phyloP scores from a whole-genome alignment of 2,888 invertebrate genomes.

The Masnerella sp. region DNA sequence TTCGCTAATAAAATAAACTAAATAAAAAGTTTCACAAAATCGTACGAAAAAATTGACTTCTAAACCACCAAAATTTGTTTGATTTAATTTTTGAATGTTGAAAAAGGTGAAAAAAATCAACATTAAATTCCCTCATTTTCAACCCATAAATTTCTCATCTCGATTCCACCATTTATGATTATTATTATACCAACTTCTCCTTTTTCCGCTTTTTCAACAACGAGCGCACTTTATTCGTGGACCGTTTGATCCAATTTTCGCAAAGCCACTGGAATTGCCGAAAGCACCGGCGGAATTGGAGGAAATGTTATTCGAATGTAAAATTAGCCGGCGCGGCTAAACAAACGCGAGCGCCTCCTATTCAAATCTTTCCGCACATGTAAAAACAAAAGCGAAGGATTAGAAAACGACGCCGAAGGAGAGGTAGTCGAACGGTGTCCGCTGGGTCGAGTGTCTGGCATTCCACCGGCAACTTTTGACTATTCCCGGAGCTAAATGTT shows the following conservation, averaged over 20 bases:
- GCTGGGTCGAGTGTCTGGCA: conserved; percentile 18
- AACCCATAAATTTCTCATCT: too few species aligned
- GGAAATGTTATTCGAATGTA: conserved; percentile 27
- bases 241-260: conserved; percentile 18
- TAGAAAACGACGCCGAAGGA: conserved; percentile 19
- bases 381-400: conserved; percentile 40
- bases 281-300: not conserved
- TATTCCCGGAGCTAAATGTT: conserved; percentile 9
- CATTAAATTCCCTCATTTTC: too few species aligned
- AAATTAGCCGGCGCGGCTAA: conserved; percentile 41
- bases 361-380: conserved; percentile 42
- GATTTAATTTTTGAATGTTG: too few species aligned
- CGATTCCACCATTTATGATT: too few species aligned
- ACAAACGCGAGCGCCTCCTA: conserved; percentile 20
- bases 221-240: not conserved
- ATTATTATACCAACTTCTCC: too few species aligned
- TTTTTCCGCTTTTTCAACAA: too few species aligned
- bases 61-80: too few species aligned
- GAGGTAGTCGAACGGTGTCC: conserved; percentile 10
- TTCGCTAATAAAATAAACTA: too few species aligned
- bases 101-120: too few species aligned
- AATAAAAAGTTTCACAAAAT: too few species aligned
- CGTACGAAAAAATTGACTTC: too few species aligned
- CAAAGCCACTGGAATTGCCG: not conserved
- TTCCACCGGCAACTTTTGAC: conserved; percentile 17